Evolutionary conservation across 2,888 invertebrate species (phyloP), one percentile per base, ranked within the genome.

Genomic region (Drosophila parthenogenetica): DNA sequence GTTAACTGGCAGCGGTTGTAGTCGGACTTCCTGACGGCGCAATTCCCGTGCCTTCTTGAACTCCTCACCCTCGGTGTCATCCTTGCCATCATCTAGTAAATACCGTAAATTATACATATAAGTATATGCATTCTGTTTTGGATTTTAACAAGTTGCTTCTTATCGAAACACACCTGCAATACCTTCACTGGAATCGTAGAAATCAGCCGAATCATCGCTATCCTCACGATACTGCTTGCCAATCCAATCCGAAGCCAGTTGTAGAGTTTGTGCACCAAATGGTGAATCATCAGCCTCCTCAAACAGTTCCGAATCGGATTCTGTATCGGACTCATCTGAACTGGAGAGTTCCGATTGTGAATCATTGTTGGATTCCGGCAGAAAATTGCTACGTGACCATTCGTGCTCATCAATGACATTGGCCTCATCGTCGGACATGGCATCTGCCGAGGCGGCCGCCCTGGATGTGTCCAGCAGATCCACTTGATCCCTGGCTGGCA

Each of bases 371-470:
- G 96, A 94, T 46, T 95, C 95, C 1, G 96, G 96, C 43, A 97
- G 95, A 91, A 97, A 97, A 93, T 98, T 98, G 79, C 97, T 94
- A 83, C 98, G 97, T 0, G 98, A 98, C 97, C 98, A 98, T 91
- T 98, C 98, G 90, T 98, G 98, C 91, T 98, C 98, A 90, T 98
- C 98, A 92, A 98, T 97, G 92, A 97, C 97, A 92, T 95, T 95
- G 39, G 92, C 92, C 22, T 94, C 93, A 45, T 92, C 92, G 82
- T 95, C 95, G 2, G 94, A 95, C 87, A 94, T 93, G 58, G 93
- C 93, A 25, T 95, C 95, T 13, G 95, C 81, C 0, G 86, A 85
- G 17, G 77, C 85, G 19, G 77, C 69, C 11, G 86, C 77, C 40
- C 77, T 74, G 8, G 87, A 71, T 16, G 91, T 90, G 78, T 92